phyloP scores from a whole-genome alignment of 2,888 invertebrate genomes.

The Adineta ricciae region DNA sequence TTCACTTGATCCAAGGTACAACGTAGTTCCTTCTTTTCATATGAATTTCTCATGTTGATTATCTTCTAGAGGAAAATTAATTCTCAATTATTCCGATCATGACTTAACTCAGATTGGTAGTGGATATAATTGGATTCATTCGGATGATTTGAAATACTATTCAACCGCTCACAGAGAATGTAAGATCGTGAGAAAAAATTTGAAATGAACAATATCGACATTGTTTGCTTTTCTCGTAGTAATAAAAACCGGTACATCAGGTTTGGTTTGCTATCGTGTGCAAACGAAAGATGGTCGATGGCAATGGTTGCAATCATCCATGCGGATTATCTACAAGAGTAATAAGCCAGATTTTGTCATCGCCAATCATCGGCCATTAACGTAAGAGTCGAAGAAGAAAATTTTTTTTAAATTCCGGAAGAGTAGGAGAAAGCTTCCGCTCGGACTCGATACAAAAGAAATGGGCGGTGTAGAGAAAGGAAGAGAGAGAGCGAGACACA shows the following conservation, averaged over 20 bases:
- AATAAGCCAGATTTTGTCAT: constrained; percentile 98
- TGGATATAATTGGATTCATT: constrained; percentile 93
- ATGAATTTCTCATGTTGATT: no score
- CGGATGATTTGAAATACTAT: constrained; percentile 89
- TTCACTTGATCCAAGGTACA: constrained; percentile 85
- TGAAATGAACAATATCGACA: not conserved
- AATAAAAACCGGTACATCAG: constrained; percentile 93
- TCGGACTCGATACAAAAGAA: not conserved
- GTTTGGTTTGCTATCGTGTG: constrained; percentile 94
- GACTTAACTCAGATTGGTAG: constrained; percentile 67
- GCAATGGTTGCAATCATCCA: constrained; percentile 96
- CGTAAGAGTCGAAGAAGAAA: constrained; percentile 66
- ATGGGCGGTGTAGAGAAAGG: not conserved
- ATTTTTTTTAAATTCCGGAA: constrained; percentile 38
- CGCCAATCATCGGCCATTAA: constrained; percentile 91
- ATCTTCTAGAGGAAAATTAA: constrained; percentile 71
- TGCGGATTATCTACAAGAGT: constrained; percentile 93
- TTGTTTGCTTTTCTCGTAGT: constrained; percentile 58
- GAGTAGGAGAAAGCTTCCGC: not conserved
- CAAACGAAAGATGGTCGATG: constrained; percentile 79
- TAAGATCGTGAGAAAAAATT: constrained; percentile 56
- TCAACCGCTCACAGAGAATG: constrained; percentile 98
- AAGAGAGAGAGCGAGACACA: no score
- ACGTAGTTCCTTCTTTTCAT: no score
- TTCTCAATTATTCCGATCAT: constrained; percentile 81